Evolutionary conservation across 2,113 vertebrate species (phyloP).

Genomic region (Hoplias malabaricus): DNA sequence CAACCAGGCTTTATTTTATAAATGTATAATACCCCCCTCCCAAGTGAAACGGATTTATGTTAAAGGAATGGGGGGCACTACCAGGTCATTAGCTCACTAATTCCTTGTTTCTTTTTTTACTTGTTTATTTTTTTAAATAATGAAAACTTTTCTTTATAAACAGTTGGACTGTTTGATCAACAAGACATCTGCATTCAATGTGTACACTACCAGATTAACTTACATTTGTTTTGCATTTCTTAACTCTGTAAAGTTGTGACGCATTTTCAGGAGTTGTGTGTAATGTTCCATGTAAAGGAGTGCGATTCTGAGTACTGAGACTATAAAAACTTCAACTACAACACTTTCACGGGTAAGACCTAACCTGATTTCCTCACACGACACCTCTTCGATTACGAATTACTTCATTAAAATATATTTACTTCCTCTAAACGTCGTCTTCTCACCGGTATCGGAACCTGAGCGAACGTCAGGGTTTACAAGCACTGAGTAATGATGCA

Average conservation of each 20-base stretch:
- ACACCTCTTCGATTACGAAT: constrained; percentile 70
- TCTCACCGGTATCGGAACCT: neutral
- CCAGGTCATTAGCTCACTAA: neutral
- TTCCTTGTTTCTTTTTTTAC: neutral
- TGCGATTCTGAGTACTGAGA: constrained; percentile 68
- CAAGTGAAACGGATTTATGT: neutral
- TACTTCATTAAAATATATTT: constrained; percentile 6
- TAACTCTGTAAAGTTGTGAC: constrained; percentile 68
- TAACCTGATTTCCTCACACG: constrained; percentile 81
- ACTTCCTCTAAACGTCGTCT: neutral
- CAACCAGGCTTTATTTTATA: neutral
- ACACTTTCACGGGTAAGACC: constrained; percentile 85
- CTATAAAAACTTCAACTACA: constrained; percentile 83
- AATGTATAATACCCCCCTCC: too few relatives aligned
- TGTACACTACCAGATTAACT: neutral
- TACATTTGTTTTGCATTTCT: constrained; percentile 28
- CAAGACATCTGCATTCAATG: neutral
- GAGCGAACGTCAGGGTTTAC: neutral
- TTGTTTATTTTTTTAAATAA: neutral
- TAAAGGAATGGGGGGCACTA: neutral
- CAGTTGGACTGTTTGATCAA: neutral
- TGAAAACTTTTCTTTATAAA: neutral
- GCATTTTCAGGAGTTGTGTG: constrained; percentile 72
- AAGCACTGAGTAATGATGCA: neutral
- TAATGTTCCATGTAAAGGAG: constrained; percentile 76